phyloP scores from a whole-genome alignment of 2,888 invertebrate genomes.

The Noctua janthe region DNA sequence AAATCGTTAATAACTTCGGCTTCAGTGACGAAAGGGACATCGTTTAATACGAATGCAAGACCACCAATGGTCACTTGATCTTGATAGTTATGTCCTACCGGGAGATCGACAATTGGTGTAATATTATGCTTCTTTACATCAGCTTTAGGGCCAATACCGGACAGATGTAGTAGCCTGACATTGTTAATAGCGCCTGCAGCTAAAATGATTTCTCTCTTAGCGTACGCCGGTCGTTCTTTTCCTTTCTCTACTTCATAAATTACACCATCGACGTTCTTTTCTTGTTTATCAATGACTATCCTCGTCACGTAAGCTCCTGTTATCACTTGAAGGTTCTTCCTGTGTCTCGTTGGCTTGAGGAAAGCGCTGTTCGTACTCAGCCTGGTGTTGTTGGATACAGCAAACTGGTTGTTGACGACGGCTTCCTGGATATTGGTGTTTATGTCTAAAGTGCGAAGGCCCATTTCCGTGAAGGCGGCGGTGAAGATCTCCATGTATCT shows the following conservation, averaged over 20 bases:
- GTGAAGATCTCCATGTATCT: constrained; percentile 84
- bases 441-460: constrained; percentile 83
- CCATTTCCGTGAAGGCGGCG: constrained; percentile 85
- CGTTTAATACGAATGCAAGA: constrained; percentile 82
- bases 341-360: constrained; percentile 82
- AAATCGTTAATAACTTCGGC: constrained; percentile 83
- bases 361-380: constrained; percentile 86
- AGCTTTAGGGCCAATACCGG: constrained; percentile 84
- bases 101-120: constrained; percentile 78
- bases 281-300: constrained; percentile 82
- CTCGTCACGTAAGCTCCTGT: constrained; percentile 85
- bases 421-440: constrained; percentile 86
- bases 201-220: constrained; percentile 85
- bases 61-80: constrained; percentile 88
- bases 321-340: constrained; percentile 83
- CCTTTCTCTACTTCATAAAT: constrained; percentile 85
- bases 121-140: constrained; percentile 84
- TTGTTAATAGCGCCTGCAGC: constrained; percentile 87
- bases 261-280: constrained; percentile 84
- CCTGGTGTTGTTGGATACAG: constrained; percentile 84
- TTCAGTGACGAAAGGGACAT: constrained; percentile 80
- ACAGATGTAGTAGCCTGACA: constrained; percentile 84
- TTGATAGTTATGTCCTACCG: constrained; percentile 86
- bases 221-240: constrained; percentile 83
- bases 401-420: constrained; percentile 85